These are phyloP conservation scores for Crioceris asparagi DNA, from an alignment of 2,888 invertebrate genomes.

Conservation along the genomic window DNA sequence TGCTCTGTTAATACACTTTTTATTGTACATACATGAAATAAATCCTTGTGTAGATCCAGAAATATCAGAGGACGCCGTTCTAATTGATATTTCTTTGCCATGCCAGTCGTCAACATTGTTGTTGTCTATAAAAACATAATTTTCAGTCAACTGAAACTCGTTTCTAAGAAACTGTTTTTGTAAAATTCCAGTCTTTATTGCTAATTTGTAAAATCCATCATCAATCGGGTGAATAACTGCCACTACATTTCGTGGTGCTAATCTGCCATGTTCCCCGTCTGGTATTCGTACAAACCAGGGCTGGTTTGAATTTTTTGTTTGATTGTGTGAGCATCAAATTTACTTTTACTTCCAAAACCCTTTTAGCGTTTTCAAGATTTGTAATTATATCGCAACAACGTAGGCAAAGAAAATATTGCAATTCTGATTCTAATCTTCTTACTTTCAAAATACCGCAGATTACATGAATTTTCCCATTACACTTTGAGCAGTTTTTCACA, in stretches of 20 bases:
- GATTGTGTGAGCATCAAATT: no score
- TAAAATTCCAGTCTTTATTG: neutral
- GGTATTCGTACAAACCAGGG: no score
- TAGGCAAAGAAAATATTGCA: neutral
- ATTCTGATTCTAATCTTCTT: neutral
- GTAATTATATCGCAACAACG: neutral
- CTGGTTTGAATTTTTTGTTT: no score
- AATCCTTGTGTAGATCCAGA: slow-evolving; percentile 12
- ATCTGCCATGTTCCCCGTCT: no score
- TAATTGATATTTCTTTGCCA: neutral
- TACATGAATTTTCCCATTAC: neutral
- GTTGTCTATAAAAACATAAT: neutral
- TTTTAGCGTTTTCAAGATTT: no score
- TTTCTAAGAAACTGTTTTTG: slow-evolving; percentile 4
- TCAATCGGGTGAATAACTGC: no score
- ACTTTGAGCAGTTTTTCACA: neutral
- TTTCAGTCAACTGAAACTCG: neutral
- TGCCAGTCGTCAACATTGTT: neutral
- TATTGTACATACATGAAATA: slow-evolving; percentile 11
- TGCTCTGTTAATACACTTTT: slow-evolving; percentile 10
- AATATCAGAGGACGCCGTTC: neutral
- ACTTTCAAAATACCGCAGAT: neutral
- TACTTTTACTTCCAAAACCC: no score
- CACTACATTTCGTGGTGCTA: neutral
- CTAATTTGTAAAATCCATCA: no score